Evolutionary conservation across 2,113 vertebrate species (phyloP).

Genomic region (Ciconia boyciana): DNA sequence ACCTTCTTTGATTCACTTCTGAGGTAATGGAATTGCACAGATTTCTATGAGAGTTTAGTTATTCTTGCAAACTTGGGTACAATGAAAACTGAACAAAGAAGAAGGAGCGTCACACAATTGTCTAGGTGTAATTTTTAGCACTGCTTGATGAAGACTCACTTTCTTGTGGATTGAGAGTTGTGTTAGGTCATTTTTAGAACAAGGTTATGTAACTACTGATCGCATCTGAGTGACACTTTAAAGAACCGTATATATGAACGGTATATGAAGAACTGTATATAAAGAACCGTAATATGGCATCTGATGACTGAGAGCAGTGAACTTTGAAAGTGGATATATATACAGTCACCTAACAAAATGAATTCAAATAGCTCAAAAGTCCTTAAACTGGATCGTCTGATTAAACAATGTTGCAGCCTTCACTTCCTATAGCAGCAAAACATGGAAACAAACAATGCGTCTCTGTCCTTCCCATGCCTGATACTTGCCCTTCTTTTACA

Average conservation of each 20-base stretch:
- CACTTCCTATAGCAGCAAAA: neutral
- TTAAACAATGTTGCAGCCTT: neutral
- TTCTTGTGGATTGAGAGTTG: neutral
- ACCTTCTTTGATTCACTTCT: neutral
- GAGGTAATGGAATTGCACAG: neutral
- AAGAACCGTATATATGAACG: fast-evolving
- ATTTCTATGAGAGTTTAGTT: neutral
- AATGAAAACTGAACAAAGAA: neutral
- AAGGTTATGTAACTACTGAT: neutral
- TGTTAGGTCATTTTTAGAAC: neutral
- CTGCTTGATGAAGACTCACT: neutral
- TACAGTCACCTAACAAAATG: neutral
- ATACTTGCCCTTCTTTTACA: neutral
- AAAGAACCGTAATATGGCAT: neutral
- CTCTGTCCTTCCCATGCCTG: neutral
- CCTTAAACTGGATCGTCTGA: neutral
- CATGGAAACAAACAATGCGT: neutral
- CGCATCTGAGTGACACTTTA: neutral
- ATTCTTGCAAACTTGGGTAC: neutral
- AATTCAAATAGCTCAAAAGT: neutral
- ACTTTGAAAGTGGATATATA: neutral
- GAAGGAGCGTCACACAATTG: neutral
- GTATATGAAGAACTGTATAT: neutral
- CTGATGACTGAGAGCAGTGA: neutral
- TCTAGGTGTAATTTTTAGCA: neutral